Evolutionary conservation across 2,797 vertebrate species (phyloP).

Genomic region (Artibeus lituratus): DNA sequence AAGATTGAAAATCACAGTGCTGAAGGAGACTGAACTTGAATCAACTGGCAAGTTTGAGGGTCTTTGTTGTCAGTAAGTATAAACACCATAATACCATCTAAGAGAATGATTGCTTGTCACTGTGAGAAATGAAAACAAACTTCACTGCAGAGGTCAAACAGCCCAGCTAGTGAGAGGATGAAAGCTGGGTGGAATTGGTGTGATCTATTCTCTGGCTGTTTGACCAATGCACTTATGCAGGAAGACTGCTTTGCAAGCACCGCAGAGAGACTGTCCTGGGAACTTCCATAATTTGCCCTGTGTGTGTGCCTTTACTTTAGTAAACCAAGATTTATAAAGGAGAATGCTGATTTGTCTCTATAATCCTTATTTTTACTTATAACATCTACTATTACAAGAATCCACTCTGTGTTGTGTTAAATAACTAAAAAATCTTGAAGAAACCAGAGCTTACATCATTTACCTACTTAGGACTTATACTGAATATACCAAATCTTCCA

Average conservation of each 20-base stretch:
- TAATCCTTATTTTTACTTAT: neutral
- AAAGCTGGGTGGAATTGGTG: neutral
- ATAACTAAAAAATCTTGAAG: neutral
- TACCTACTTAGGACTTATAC: neutral
- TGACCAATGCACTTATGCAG: accelerated
- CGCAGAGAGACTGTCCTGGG: neutral
- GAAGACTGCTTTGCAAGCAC: neutral
- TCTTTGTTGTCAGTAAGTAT: neutral
- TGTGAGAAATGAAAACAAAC: too few relatives aligned
- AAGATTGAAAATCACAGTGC: neutral
- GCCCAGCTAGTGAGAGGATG: accelerated
- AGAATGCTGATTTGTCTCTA: neutral
- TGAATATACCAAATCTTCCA: neutral
- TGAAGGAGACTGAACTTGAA: neutral
- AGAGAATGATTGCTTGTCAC: neutral
- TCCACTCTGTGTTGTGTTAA: neutral
- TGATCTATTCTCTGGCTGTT: neutral
- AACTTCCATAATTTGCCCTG: neutral
- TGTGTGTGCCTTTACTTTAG: neutral
- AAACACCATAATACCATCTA: neutral
- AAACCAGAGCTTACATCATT: neutral
- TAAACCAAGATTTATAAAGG: neutral
- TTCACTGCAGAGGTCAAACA: neutral
- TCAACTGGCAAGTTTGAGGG: neutral
- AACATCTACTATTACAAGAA: neutral